Conservation (phyloP, 2,888 invertebrate genomes). For the Idaea biselata region DNA sequence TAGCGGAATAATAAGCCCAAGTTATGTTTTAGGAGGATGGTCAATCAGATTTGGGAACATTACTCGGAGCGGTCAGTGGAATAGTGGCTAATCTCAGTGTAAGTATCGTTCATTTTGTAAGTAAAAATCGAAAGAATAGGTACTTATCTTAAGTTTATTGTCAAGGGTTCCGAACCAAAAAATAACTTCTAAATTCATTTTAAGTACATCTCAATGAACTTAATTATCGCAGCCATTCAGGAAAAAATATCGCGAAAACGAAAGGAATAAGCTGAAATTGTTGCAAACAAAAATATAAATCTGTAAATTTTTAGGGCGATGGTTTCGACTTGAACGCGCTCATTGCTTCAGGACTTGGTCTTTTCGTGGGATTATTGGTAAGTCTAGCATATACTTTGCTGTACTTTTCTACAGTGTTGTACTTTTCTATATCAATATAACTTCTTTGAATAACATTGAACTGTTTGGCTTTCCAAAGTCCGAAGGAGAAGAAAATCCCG, state of each 20-base stretch:
- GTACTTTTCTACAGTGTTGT: background rate
- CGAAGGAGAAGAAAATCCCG: constrained; percentile 69
- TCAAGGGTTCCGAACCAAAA: no score
- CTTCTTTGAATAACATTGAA: constrained; percentile 7
- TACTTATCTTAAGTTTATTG: no score
- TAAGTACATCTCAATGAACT: no score
- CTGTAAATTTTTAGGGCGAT: constrained; percentile 59
- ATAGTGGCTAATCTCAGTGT: constrained; percentile 71
- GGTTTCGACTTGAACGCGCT: constrained; percentile 68
- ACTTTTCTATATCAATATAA: background rate
- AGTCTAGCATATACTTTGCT: constrained; percentile 24
- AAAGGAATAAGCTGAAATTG: background rate
- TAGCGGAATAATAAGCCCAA: constrained; percentile 4
- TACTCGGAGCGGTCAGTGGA: constrained; percentile 68
- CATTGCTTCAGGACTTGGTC: constrained; percentile 66
- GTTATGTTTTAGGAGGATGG: constrained; percentile 61
- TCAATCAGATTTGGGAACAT: constrained; percentile 69
- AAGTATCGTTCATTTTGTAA: constrained; percentile 37
- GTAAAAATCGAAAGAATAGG: no score
- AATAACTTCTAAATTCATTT: no score
- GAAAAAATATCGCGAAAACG: no score
- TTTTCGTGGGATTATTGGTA: constrained; percentile 71
- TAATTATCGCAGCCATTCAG: no score
- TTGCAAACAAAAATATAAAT: background rate
- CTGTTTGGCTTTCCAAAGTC: constrained; percentile 47